phyloP scores from a whole-genome alignment of 2,888 invertebrate species.

The Acrobasis suavella region DNA sequence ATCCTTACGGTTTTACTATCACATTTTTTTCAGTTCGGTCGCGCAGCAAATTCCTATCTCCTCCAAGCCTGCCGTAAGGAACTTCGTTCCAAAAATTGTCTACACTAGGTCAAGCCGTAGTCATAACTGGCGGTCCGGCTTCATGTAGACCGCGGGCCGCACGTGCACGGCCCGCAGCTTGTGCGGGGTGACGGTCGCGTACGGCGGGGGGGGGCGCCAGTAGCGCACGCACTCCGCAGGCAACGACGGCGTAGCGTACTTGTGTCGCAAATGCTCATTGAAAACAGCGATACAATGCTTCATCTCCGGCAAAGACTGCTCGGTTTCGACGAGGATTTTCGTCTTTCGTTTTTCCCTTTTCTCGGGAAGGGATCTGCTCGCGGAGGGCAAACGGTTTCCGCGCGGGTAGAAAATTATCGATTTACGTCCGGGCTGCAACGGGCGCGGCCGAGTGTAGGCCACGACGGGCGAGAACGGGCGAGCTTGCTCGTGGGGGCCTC shows the following conservation, averaged over 20 bases:
- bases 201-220: constrained; percentile 31
- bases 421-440: constrained; percentile 1
- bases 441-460: constrained; percentile 14
- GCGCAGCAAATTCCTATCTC: too few species aligned
- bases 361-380: constrained; percentile 17
- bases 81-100: too few species aligned
- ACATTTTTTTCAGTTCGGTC: too few species aligned
- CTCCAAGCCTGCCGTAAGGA: too few species aligned
- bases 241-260: constrained; percentile 6
- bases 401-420: constrained; percentile 18
- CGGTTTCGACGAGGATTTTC: not conserved
- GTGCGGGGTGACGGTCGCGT: constrained; percentile 54
- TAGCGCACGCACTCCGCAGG: not conserved
- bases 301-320: constrained; percentile 10
- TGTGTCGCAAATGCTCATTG: constrained; percentile 13
- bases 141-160: constrained; percentile 44
- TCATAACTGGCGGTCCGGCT: constrained; percentile 24
- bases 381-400: constrained; percentile 12
- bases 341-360: constrained; percentile 2
- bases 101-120: constrained; percentile 8
- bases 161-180: constrained; percentile 46
- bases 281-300: constrained; percentile 9
- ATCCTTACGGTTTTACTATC: too few species aligned
- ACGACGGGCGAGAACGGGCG: constrained; percentile 8
- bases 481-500: not conserved